A percentile compares a stretch with the other conserved stretches of the same genome.
These are phyloP conservation scores for Megamerina dolium DNA, from an alignment of 2,888 invertebrate species.

Conservation along the genomic window DNA sequence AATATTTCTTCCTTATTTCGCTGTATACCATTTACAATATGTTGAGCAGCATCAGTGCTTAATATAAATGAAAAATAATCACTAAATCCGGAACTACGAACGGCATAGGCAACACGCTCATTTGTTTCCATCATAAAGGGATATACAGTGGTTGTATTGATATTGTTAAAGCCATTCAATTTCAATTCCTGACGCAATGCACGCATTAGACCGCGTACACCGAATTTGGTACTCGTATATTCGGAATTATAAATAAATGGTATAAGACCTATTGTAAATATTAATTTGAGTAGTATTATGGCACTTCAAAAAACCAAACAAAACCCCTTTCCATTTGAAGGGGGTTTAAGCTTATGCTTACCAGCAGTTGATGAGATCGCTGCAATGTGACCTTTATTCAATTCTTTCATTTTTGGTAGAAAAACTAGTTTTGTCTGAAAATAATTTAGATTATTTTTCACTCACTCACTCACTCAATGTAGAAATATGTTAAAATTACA, in stretches of 20 bases:
- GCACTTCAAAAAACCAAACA: not conserved
- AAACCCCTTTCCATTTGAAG: too few species aligned
- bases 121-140: conserved; percentile 44
- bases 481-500: conserved; percentile 5
- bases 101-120: conserved; percentile 12
- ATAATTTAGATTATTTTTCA: not conserved
- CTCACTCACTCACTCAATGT: not conserved
- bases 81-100: not conserved
- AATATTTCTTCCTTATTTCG: conserved; percentile 26
- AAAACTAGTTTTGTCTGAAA: conserved; percentile 42
- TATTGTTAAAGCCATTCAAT: conserved; percentile 24
- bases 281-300: too few species aligned
- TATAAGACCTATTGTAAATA: conserved; percentile 18
- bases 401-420: conserved; percentile 43
- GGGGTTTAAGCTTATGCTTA: conserved; percentile 18
- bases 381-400: conserved; percentile 43
- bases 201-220: conserved; percentile 38
- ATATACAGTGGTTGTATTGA: conserved; percentile 33
- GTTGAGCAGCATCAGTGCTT: conserved; percentile 24
- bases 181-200: conserved; percentile 35
- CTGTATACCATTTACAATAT: conserved; percentile 29
- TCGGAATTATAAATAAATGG: conserved; percentile 19
- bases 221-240: conserved; percentile 47
- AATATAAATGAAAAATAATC: conserved; percentile 22
- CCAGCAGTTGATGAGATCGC: conserved; percentile 41